These are phyloP conservation scores for Xanthia togata DNA, from an alignment of 2,888 invertebrate species.

Conservation along the genomic window DNA sequence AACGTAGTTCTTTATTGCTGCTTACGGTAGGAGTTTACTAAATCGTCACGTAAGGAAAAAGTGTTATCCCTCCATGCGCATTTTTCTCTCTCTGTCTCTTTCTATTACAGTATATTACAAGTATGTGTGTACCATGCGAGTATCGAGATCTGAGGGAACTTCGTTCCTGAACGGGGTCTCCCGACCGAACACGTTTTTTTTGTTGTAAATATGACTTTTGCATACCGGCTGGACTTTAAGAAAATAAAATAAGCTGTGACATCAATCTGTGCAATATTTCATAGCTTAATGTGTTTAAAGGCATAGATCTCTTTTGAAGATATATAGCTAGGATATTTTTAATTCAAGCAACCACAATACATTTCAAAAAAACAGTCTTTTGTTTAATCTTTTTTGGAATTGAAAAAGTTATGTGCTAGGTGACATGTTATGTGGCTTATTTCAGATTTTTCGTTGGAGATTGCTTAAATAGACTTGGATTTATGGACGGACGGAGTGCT, in stretches of 20 bases:
- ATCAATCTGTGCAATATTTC: conserved; percentile 17
- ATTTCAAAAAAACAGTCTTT: conserved; percentile 55
- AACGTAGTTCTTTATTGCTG: no score
- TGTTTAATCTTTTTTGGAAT: conserved; percentile 71
- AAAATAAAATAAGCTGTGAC: background rate
- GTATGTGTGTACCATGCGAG: no score
- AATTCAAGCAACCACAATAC: conserved; percentile 56
- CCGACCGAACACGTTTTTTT: no score
- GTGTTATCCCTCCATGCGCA: no score
- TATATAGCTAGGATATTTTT: conserved; percentile 19
- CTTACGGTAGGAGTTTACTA: no score
- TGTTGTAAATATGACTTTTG: background rate
- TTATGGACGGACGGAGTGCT: conserved; percentile 88
- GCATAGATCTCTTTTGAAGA: conserved; percentile 26
- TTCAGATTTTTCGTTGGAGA: conserved; percentile 88
- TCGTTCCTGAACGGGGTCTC: no score
- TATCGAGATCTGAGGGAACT: no score
- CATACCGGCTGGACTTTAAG: background rate
- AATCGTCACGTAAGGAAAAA: no score
- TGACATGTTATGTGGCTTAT: conserved; percentile 84
- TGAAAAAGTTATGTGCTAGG: conserved; percentile 76
- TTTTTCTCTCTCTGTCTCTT: no score
- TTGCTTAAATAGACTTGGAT: conserved; percentile 89
- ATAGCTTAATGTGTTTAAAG: conserved; percentile 16
- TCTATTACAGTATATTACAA: no score